Evolutionary conservation across 64 coral and sea anemone species (phyloP), one percentile per base, ranked within the genome.

Genomic region (Anthopleura sola): DNA sequence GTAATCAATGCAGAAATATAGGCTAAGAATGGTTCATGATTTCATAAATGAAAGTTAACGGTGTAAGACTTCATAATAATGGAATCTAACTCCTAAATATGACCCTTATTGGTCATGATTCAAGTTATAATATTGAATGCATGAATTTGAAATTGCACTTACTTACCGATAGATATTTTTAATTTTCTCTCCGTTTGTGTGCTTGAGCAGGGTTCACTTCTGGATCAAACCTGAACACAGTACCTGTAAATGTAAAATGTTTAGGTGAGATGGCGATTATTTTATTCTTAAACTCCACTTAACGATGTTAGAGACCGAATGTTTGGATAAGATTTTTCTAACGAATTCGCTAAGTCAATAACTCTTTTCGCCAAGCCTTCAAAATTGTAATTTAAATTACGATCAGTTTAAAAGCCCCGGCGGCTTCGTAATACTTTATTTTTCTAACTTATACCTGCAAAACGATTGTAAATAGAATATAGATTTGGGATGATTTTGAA

Each of bases 241-340:
- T 71, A 34, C 29, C 66, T 71, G 13, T 71, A 34, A 34, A 71
- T 34, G 28, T 31, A 36, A 11, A 71, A 71, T 3, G 6, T 34
- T 71, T 11, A 15, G 14, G 66, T 71, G 26, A 71, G 66, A 31
- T 68, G 20, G 24, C 6, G 62, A 68, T 32, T 13, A 71, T 71
- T 71, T 33, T 3, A 71, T 71, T 71, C 28, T 28, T 16, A 71
- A 26, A 66, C 21, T 34, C 12, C 50, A 71, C 28, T 23, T 71
- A 71, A 71, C 66, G 66, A 71, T 32, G 20, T 26, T 34, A 71
- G 66, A 34, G 12, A 71, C 66, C 66, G 60, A 71, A 15, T 71
- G 66, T 71, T 71, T 71, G 66, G 66, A 71, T 71, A 31, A 71
- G 66, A 71, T 32, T 71, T 71, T 71, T 71, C n/a, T 71, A 71